Percentiles rank a stretch among this genome's conserved stretches.
Conservation (phyloP, 2,113 vertebrate genomes). For the Pagrus major region DNA sequence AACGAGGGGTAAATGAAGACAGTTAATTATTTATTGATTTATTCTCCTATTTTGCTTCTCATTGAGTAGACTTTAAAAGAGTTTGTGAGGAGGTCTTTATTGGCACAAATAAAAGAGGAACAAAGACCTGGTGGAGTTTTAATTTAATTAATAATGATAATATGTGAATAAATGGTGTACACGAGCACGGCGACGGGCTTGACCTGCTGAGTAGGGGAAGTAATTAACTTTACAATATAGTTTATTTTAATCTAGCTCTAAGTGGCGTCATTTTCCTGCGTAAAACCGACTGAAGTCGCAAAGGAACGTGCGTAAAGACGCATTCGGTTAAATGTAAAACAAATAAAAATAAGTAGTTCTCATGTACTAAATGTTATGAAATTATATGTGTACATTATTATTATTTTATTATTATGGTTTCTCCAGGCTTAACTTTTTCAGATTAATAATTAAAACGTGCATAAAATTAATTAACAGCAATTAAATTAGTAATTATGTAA, state of each 20-base stretch:
- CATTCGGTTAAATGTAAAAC: neutral
- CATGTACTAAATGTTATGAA: neutral
- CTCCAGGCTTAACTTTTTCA: neutral
- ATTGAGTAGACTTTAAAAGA: neutral
- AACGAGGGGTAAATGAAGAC: neutral
- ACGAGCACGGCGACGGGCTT: neutral
- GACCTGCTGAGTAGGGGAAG: slow-evolving; percentile 8
- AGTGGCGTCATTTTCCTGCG: neutral
- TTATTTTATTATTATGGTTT: neutral
- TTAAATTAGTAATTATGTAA: neutral
- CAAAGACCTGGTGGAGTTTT: neutral
- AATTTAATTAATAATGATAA: neutral
- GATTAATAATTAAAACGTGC: neutral
- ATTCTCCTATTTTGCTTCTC: neutral
- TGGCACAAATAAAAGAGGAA: neutral
- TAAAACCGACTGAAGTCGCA: neutral
- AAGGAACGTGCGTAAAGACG: neutral
- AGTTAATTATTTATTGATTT: neutral
- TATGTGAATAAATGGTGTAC: too few relatives aligned
- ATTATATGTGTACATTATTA: neutral
- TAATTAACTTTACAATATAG: neutral
- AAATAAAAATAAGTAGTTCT: neutral
- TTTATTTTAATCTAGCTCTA: neutral
- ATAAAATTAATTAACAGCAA: neutral
- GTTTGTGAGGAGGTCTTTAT: neutral